A percentile compares a stretch with the other conserved stretches of the same genome.
Conservation (phyloP, 2,113 vertebrate genomes). For the Corydoras maculifer region DNA sequence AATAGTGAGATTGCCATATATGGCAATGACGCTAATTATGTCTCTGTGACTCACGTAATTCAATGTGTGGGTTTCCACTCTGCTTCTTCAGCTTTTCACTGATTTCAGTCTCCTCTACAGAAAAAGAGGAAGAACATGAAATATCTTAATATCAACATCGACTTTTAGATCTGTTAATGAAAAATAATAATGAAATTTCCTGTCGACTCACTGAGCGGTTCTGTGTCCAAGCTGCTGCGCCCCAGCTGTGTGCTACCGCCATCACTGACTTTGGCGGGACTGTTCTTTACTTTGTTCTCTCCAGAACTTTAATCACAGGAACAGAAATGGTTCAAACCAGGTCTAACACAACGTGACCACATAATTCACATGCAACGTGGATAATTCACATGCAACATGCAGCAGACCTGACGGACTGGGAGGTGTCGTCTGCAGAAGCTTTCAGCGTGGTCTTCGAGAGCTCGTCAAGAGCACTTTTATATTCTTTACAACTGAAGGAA, state of each 20-base stretch:
- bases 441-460: conserved; percentile 74
- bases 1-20: too few relatives aligned
- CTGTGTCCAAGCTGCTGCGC: conserved; percentile 65
- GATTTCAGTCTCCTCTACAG: conserved; percentile 79
- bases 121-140: background rate
- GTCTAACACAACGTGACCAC: conserved; percentile 1
- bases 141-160: background rate
- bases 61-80: conserved; percentile 85
- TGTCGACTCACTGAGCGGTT: conserved; percentile 70
- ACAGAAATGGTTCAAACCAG: background rate
- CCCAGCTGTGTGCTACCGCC: conserved; percentile 56
- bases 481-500: conserved; percentile 84
- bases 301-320: conserved; percentile 50
- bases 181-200: background rate
- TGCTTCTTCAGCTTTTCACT: conserved; percentile 88
- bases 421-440: conserved; percentile 69
- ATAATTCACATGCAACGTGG: too few relatives aligned
- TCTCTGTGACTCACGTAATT: conserved; percentile 79
- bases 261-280: conserved; percentile 79
- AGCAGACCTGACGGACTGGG: conserved; percentile 60
- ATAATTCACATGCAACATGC: background rate
- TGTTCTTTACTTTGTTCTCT: conserved; percentile 81
- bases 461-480: conserved; percentile 90
- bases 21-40: background rate
- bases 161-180: background rate